Base-by-base conservation (phyloP, 2,113 vertebrate species). In the Anoura caudifer region DNA sequence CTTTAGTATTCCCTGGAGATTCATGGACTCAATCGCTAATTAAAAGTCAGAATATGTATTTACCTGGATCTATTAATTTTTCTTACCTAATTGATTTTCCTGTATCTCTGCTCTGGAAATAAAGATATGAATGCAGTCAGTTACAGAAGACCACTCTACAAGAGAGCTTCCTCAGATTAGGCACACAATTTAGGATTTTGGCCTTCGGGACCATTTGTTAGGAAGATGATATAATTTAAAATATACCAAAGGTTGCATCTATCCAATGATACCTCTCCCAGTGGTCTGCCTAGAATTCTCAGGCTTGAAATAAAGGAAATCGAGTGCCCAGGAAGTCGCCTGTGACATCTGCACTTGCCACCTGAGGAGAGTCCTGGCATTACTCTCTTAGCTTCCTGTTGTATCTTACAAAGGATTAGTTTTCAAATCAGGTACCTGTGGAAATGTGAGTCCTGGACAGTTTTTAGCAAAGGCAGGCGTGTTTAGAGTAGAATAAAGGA, bases 191-290 rank as follows among this genome's bases (percentile, higher is more conserved):
- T 75, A 95, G 79, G 52, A 75, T 16, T 3, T 89, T 41, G 54
- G 73, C 38, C 90, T 92, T 70, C 36, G 76, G 63, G 33, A 79
- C 11, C 16, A 59, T 86, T 85, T 95, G 61, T 86, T 82, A 80
- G 43, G 26, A 82, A 86, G 33, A 82, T 56, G 4, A 88, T 56
- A 22, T 67, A 88, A 88, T 82, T 97, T 69, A 87, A 96, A 97
- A 81, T 52, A 11, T 38, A 82, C 38, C 6, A 19, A 50, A 93
- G 93, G 14, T 82, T 45, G 7, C 19, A 63, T 63, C 17, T 95
- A 31, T 84, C 70, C 26, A 87, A 85, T 91, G 94, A 67, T 79
- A 84, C 33, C 41, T 87, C n/a, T 87, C 7, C 65, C 50, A 17
- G 9, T 56, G 41, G 45, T 70, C 28, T 79, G 3, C 54, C 14